Evolutionary conservation across 1,140 invertebrate species (phyloP).

Genomic region (Lepidurus arcticus): DNA sequence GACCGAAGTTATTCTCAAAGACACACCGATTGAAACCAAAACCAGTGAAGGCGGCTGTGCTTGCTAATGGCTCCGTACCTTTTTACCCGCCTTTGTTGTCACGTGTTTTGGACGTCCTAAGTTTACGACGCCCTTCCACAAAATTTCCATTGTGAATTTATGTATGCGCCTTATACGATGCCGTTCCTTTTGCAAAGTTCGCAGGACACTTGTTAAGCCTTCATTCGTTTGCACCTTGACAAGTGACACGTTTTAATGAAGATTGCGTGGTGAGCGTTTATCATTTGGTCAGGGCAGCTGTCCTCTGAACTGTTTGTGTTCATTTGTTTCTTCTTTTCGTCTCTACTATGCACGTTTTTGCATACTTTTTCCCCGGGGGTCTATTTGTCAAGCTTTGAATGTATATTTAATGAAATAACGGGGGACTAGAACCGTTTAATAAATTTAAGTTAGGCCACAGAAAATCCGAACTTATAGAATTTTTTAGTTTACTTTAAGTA

Average conservation of each 20-base stretch:
- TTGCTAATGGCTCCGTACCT: constrained; percentile 56
- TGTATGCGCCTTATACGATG: constrained; percentile 29
- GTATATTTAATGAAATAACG: not conserved
- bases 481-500: constrained; percentile 26
- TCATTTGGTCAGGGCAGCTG: constrained; percentile 5
- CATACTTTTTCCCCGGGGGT: not conserved
- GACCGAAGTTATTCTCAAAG: constrained; percentile 96
- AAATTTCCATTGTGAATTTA: constrained; percentile 22
- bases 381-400: constrained; percentile 10
- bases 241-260: constrained; percentile 15
- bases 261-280: not conserved
- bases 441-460: constrained; percentile 22
- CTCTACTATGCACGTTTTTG: not conserved
- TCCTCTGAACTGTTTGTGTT: not conserved
- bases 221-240: constrained; percentile 8
- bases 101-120: constrained; percentile 28
- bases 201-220: not conserved
- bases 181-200: constrained; percentile 30
- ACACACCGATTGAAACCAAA: constrained; percentile 85
- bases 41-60: constrained; percentile 85
- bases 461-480: constrained; percentile 33
- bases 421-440: constrained; percentile 5
- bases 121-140: constrained; percentile 1
- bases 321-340: not conserved
- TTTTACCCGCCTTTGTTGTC: constrained; percentile 27